Conservation (phyloP, 2,797 vertebrate species). For the Euphonia xanthogaster region DNA sequence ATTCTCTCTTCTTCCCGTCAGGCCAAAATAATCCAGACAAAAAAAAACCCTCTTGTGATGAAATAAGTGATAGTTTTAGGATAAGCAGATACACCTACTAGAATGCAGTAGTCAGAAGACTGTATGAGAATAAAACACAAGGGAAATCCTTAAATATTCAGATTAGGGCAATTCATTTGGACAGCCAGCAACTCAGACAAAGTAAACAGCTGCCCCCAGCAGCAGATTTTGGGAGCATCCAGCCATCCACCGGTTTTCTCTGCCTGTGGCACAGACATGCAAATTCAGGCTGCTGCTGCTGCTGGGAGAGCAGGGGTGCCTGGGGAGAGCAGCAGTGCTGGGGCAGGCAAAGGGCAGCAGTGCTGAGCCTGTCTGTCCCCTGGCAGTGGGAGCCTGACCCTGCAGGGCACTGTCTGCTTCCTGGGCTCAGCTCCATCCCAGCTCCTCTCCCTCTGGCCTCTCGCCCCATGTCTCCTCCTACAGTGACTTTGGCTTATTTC, state of each 20-base stretch:
- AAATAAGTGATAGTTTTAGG: background rate
- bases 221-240: background rate
- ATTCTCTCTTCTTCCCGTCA: background rate
- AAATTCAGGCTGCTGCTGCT: background rate
- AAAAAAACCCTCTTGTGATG: background rate
- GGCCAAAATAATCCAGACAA: background rate
- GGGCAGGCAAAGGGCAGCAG: background rate
- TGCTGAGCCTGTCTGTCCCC: background rate
- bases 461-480: accelerated
- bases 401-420: background rate
- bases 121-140: background rate
- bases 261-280: background rate
- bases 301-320: background rate
- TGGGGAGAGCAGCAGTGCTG: background rate
- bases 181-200: background rate
- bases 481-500: background rate
- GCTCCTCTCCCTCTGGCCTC: background rate
- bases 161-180: background rate
- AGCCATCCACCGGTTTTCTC: background rate
- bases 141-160: background rate
- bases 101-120: background rate
- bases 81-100: background rate
- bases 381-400: background rate
- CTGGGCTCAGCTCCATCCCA: background rate
- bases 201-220: background rate